Conservation (phyloP, 2,888 invertebrate species). For the Tyria jacobaeae region DNA sequence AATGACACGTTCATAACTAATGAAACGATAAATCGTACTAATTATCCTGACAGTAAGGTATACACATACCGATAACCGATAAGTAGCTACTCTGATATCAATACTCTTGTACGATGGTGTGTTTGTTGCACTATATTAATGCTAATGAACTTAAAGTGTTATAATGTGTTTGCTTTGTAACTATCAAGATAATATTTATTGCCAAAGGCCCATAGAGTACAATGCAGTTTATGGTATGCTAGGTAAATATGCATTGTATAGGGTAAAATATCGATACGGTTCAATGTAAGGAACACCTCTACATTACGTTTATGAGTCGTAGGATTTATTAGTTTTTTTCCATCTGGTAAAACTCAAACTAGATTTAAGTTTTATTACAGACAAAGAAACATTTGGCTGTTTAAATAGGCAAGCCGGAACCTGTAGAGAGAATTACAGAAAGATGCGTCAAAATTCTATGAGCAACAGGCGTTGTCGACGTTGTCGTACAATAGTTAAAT, state of each 20-base stretch:
- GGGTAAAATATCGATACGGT: neutral
- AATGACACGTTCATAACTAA: slow-evolving; percentile 7
- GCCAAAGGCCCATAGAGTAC: neutral
- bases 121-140: neutral
- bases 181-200: neutral
- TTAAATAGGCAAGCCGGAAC: too few relatives aligned
- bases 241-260: neutral
- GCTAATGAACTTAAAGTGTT: neutral
- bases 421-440: too few relatives aligned
- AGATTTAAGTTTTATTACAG: too few relatives aligned
- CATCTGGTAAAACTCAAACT: too few relatives aligned
- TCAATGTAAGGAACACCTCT: neutral
- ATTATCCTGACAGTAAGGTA: neutral
- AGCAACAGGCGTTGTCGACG: too few relatives aligned
- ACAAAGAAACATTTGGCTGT: too few relatives aligned
- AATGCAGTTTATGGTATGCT: neutral
- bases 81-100: neutral
- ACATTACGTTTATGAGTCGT: too few relatives aligned
- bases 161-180: neutral
- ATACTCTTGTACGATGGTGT: neutral
- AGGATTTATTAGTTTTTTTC: too few relatives aligned
- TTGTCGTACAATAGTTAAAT: too few relatives aligned
- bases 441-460: too few relatives aligned
- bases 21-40: slow-evolving; percentile 10
- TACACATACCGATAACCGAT: neutral